A percentile compares a stretch with the other conserved stretches of the same genome.
Evolutionary conservation across 2,888 invertebrate genomes (phyloP).

Genomic region (Oxytorus armatus): DNA sequence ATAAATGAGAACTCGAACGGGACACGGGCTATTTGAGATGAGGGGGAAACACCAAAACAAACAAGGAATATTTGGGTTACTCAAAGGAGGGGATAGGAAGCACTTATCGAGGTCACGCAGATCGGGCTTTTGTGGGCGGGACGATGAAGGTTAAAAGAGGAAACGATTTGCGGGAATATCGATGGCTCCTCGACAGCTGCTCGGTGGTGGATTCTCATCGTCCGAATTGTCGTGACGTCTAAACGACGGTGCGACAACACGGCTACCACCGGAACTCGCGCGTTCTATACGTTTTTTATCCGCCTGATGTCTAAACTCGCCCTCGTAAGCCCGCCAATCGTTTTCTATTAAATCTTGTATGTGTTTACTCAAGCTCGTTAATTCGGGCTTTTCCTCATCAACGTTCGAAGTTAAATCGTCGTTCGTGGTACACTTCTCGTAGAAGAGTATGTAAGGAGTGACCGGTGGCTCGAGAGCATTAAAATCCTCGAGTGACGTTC

Average conservation of each 20-base stretch:
- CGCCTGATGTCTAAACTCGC: constrained; percentile 77
- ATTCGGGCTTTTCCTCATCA: constrained; percentile 70
- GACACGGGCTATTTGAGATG: too few species aligned
- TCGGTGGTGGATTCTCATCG: constrained; percentile 86
- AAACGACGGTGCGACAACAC: constrained; percentile 57
- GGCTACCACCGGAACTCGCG: constrained; percentile 35
- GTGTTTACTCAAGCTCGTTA: constrained; percentile 76
- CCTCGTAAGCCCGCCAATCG: constrained; percentile 76
- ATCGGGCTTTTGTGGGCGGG: background rate
- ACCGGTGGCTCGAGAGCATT: constrained; percentile 89
- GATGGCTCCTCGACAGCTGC: constrained; percentile 85
- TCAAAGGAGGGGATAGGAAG: constrained; percentile 13
- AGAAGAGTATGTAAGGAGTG: constrained; percentile 94
- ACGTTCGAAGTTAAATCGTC: background rate
- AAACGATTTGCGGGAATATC: constrained; percentile 75
- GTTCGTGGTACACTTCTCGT: constrained; percentile 83
- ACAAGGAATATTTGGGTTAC: too few species aligned
- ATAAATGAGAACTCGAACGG: too few species aligned
- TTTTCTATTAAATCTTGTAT: constrained; percentile 78
- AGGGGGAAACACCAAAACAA: too few species aligned
- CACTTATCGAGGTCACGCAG: constrained; percentile 23
- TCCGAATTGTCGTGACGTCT: constrained; percentile 80
- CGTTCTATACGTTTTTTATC: constrained; percentile 74
- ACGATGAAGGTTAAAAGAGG: constrained; percentile 73
- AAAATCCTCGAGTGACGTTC: constrained; percentile 87